Evolutionary conservation across 2,888 invertebrate genomes (phyloP).

Genomic region (Amphipyra berbera): DNA sequence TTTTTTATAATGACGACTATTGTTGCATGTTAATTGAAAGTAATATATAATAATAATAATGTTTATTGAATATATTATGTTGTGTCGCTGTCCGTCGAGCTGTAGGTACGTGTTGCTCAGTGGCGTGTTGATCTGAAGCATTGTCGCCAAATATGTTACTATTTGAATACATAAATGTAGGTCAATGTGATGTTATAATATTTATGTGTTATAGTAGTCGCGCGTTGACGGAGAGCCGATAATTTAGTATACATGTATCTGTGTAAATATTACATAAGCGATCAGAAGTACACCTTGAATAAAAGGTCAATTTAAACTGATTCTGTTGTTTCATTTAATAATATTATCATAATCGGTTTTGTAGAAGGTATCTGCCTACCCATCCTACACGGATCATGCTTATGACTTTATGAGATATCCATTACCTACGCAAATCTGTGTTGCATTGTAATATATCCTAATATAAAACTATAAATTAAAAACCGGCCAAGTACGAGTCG

Average conservation of each 20-base stretch:
- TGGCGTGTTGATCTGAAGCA: conserved; percentile 14
- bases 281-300: conserved; percentile 76
- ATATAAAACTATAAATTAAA: too few species aligned
- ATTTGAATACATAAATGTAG: conserved; percentile 42
- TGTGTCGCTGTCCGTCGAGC: conserved; percentile 27
- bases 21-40: conserved; percentile 56
- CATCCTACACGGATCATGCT: too few species aligned
- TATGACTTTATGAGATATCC: too few species aligned
- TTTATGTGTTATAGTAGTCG: conserved; percentile 57
- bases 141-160: conserved; percentile 40
- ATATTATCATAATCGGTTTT: too few species aligned
- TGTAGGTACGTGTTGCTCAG: conserved; percentile 17
- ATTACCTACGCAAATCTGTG: too few species aligned
- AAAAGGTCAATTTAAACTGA: conserved; percentile 66
- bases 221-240: conserved; percentile 44
- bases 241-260: conserved; percentile 62
- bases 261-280: conserved; percentile 77
- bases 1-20: conserved; percentile 44
- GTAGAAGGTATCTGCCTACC: too few species aligned
- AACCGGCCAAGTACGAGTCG: too few species aligned
- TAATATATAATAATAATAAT: conserved; percentile 58
- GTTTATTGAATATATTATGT: conserved; percentile 30
- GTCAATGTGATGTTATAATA: conserved; percentile 66
- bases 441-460: too few species aligned
- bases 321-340: conserved; percentile 33